Conservation (phyloP, 2,113 vertebrate genomes). For the Chloebia gouldiae region DNA sequence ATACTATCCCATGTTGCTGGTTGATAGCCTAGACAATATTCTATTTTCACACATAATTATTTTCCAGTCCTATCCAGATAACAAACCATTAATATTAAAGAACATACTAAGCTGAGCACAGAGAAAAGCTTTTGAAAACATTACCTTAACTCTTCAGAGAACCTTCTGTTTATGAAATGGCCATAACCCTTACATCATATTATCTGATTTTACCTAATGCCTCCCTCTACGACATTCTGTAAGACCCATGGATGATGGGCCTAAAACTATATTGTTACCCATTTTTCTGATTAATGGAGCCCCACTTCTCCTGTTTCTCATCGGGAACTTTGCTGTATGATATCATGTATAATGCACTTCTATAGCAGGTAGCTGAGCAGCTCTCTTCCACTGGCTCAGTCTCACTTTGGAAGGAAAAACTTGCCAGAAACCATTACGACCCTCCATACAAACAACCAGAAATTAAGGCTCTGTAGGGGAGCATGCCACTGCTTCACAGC, state of each 20-base stretch:
- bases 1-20: background rate
- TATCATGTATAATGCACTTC: background rate
- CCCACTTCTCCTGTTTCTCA: background rate
- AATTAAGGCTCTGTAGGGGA: background rate
- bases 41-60: background rate
- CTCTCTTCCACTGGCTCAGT: background rate
- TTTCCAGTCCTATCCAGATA: background rate
- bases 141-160: slow-evolving; percentile 1
- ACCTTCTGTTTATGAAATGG: slow-evolving; percentile 4
- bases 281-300: background rate
- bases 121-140: background rate
- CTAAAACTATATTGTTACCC: background rate
- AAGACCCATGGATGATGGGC: background rate
- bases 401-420: background rate
- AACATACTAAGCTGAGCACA: background rate
- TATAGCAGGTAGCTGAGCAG: background rate
- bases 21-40: background rate
- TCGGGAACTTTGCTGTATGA: background rate
- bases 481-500: background rate
- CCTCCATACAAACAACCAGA: background rate
- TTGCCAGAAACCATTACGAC: background rate
- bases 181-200: background rate
- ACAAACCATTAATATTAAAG: background rate
- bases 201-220: background rate
- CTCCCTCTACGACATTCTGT: background rate